Conservation (phyloP, 2,797 vertebrate genomes). For the Pipistrellus pygmaeus region DNA sequence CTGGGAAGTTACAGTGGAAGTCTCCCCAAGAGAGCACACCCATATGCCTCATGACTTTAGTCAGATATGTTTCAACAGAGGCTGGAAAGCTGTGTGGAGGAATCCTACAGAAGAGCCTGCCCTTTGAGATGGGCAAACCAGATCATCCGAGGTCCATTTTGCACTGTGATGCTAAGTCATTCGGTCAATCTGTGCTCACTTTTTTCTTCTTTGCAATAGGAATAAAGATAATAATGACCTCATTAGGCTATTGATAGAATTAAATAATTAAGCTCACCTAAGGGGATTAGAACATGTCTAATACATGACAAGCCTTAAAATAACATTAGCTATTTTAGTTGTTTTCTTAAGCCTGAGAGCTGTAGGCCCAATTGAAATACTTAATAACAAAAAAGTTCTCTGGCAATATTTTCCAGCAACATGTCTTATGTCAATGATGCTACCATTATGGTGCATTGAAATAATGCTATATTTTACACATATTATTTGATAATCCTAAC, state of each 20-base stretch:
- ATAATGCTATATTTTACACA: slow-evolving; percentile 4
- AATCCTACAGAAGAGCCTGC: neutral
- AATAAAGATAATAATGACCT: slow-evolving; percentile 21
- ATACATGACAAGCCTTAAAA: neutral
- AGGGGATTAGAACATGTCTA: neutral
- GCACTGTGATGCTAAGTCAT: neutral
- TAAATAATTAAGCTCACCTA: slow-evolving; percentile 29
- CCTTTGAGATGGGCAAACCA: neutral
- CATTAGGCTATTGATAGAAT: neutral
- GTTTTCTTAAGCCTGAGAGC: neutral
- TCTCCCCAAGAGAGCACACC: neutral
- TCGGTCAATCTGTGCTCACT: neutral
- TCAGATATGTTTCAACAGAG: neutral
- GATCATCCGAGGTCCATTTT: neutral
- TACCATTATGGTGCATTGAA: neutral
- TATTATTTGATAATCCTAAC: neutral
- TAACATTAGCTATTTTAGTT: neutral
- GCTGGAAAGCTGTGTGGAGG: neutral
- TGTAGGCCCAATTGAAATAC: neutral
- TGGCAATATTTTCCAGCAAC: neutral
- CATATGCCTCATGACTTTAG: neutral
- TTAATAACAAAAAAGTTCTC: neutral
- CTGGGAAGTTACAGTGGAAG: neutral
- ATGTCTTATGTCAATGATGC: neutral
- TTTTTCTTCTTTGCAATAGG: neutral